Percentiles rank a stretch among this genome's conserved stretches.
phyloP scores from a whole-genome alignment of 2,888 invertebrate genomes.

The Protodeltote pygarga region DNA sequence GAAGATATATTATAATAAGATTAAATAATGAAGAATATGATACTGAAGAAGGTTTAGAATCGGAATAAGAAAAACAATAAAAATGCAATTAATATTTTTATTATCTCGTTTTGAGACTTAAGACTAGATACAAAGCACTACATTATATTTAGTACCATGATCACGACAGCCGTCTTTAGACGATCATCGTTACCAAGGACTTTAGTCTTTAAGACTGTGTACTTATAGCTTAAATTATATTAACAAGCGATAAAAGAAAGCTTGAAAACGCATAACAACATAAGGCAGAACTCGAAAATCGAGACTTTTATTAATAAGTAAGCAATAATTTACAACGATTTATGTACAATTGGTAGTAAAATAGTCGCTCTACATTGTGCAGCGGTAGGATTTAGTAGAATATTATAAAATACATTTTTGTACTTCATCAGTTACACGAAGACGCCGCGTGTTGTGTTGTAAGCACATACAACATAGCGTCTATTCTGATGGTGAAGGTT shows the following conservation, averaged over 20 bases:
- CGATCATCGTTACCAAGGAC: slow-evolving; percentile 19
- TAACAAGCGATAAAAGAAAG: slow-evolving; percentile 20
- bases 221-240: slow-evolving; percentile 33
- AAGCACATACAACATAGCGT: background rate
- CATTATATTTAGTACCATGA: slow-evolving; percentile 29
- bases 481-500: too few species aligned
- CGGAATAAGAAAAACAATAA: slow-evolving; percentile 9
- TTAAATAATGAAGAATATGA: too few species aligned
- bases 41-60: background rate
- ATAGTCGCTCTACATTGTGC: slow-evolving; percentile 3
- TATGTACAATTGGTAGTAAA: slow-evolving; percentile 32
- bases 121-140: slow-evolving; percentile 54
- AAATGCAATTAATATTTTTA: slow-evolving; percentile 31
- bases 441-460: slow-evolving; percentile 12
- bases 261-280: slow-evolving; percentile 1
- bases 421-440: slow-evolving; percentile 52
- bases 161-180: slow-evolving; percentile 33
- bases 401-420: slow-evolving; percentile 41
- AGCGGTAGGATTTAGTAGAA: slow-evolving; percentile 3
- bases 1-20: too few species aligned
- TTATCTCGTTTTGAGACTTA: slow-evolving; percentile 50
- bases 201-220: slow-evolving; percentile 52
- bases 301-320: slow-evolving; percentile 8
- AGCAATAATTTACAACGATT: slow-evolving; percentile 18
- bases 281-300: background rate